A percentile compares a stretch with the other conserved stretches of the same genome.
These are phyloP conservation scores for Conchocele bisecta DNA, from an alignment of 2,888 invertebrate genomes.

Conservation along the genomic window DNA sequence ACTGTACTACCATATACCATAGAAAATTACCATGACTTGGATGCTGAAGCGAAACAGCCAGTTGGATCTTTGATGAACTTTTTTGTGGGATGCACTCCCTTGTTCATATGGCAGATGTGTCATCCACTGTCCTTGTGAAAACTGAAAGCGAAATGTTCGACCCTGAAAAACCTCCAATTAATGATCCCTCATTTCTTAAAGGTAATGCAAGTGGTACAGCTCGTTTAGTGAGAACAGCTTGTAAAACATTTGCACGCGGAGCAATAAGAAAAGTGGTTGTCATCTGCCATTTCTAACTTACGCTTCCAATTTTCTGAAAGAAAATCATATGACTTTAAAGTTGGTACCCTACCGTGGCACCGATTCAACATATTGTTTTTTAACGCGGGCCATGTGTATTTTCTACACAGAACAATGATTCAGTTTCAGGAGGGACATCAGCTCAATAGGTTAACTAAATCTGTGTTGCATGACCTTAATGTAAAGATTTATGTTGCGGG, in stretches of 20 bases:
- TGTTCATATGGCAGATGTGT: conserved; percentile 28
- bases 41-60: not conserved
- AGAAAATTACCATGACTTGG: conserved; percentile 13
- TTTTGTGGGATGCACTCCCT: conserved; percentile 27
- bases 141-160: conserved; percentile 2
- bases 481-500: conserved; percentile 16
- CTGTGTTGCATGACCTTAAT: conserved; percentile 15
- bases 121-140: not conserved
- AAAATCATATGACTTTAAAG: conserved; percentile 7
- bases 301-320: not conserved
- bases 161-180: not conserved
- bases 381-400: conserved; percentile 17
- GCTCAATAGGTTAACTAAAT: conserved; percentile 12
- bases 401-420: conserved; percentile 16
- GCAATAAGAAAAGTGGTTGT: conserved; percentile 21
- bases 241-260: conserved; percentile 16
- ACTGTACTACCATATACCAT: conserved; percentile 20
- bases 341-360: conserved; percentile 9
- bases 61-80: conserved; percentile 6
- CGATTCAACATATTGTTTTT: conserved; percentile 21
- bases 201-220: not conserved
- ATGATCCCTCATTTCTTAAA: not conserved
- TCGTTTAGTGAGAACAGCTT: conserved; percentile 9
- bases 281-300: conserved; percentile 8
- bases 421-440: conserved; percentile 3